These are phyloP conservation scores for Apantesis nais DNA, from an alignment of 2,888 invertebrate genomes.

Conservation along the genomic window DNA sequence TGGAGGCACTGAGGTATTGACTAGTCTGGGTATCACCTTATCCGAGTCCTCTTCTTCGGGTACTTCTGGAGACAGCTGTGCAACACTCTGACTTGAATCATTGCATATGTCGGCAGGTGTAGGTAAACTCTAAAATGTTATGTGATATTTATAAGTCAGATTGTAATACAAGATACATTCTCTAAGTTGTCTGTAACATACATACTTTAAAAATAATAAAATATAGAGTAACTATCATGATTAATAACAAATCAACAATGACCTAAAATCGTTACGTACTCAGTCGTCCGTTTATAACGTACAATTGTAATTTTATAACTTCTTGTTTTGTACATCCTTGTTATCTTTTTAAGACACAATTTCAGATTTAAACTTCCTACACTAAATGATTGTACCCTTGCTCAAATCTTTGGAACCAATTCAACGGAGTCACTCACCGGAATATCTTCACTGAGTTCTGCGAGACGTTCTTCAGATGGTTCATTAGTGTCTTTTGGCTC, in stretches of 20 bases:
- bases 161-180: not conserved
- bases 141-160: not conserved
- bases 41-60: constrained; percentile 67
- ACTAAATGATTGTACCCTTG: not conserved
- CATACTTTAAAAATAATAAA: not conserved
- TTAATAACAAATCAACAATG: not conserved
- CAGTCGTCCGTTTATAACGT: not conserved
- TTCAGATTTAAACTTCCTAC: not conserved
- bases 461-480: constrained; percentile 37
- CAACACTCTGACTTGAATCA: constrained; percentile 61
- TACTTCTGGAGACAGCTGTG: constrained; percentile 51
- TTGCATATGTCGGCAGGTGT: constrained; percentile 57
- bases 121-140: constrained; percentile 48
- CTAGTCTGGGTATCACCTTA: constrained; percentile 88
- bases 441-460: constrained; percentile 48
- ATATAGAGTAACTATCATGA: not conserved
- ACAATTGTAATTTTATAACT: not conserved
- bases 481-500: constrained; percentile 50
- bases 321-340: not conserved
- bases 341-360: not conserved
- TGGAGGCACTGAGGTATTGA: constrained; percentile 83
- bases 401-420: not conserved
- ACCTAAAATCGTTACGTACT: not conserved
- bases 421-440: constrained; percentile 43
- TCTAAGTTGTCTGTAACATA: not conserved